phyloP scores from a whole-genome alignment of 2,797 vertebrate genomes.

The Mionectes olivaceus region DNA sequence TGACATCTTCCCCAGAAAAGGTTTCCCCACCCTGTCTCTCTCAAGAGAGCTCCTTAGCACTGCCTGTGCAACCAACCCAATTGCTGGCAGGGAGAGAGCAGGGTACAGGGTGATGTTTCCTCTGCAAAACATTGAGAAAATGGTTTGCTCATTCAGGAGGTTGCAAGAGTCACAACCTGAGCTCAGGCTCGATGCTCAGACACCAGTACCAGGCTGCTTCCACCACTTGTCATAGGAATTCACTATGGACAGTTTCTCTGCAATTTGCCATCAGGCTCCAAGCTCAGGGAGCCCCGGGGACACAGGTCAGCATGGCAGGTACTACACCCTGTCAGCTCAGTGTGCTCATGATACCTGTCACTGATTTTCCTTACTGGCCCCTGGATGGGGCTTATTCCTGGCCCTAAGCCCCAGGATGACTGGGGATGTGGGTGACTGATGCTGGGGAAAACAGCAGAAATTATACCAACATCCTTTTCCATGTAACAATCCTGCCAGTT shows the following conservation, averaged over 20 bases:
- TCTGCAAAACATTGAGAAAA: not conserved
- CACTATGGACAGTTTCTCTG: not conserved
- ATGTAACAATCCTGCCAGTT: not conserved
- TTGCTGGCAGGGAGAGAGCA: not conserved
- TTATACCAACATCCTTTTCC: not conserved
- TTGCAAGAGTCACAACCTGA: not conserved
- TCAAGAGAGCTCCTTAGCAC: not conserved
- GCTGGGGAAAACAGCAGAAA: not conserved
- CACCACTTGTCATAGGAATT: not conserved
- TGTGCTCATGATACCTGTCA: accelerated
- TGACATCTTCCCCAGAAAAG: not conserved
- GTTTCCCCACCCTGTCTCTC: not conserved
- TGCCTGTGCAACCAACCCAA: accelerated
- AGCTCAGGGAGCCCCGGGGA: not conserved
- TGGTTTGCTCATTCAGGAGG: not conserved
- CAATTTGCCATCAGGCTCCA: not conserved
- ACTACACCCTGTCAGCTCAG: not conserved
- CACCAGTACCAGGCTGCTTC: not conserved
- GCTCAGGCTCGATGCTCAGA: accelerated
- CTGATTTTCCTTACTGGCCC: not conserved
- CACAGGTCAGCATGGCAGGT: not conserved
- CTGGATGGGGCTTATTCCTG: not conserved
- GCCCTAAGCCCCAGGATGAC: not conserved
- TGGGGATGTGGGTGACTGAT: not conserved
- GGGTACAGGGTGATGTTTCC: not conserved